Evolutionary conservation across 2,113 vertebrate genomes (phyloP).

Genomic region (Oryzias celebensis): DNA sequence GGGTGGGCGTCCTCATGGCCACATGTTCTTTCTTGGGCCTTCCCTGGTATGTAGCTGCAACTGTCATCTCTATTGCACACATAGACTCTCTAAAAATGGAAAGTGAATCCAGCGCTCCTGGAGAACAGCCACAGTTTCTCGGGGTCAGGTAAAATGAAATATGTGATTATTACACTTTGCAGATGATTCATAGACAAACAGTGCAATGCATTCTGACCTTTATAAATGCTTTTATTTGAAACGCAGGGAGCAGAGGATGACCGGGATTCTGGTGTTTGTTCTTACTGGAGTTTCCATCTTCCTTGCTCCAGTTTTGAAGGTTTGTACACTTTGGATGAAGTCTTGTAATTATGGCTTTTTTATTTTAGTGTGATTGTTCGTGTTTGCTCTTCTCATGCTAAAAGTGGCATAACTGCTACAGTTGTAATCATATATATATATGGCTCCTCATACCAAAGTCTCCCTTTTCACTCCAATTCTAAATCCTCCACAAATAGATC

Average conservation of each 20-base stretch:
- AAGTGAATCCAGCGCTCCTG: constrained; percentile 92
- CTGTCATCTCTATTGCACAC: constrained; percentile 97
- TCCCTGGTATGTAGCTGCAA: constrained; percentile 97
- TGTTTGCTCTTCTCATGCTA: neutral
- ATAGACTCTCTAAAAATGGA: constrained; percentile 98
- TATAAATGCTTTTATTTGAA: constrained; percentile 15
- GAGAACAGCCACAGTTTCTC: constrained; percentile 94
- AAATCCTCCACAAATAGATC: too few relatives aligned
- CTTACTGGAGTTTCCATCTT: constrained; percentile 95
- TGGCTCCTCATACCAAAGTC: too few relatives aligned
- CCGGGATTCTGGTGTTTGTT: constrained; percentile 90
- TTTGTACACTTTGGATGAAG: constrained; percentile 36
- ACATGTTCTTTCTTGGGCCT: constrained; percentile 92
- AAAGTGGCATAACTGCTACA: too few relatives aligned
- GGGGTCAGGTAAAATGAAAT: constrained; percentile 84
- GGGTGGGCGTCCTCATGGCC: constrained; percentile 93
- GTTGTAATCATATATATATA: too few relatives aligned
- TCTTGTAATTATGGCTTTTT: too few relatives aligned
- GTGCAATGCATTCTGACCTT: neutral
- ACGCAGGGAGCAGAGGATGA: constrained; percentile 87
- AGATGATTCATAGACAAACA: too few relatives aligned
- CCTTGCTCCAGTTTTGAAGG: constrained; percentile 92
- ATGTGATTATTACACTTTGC: too few relatives aligned
- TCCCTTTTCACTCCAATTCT: too few relatives aligned
- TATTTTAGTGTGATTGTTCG: neutral